Base-by-base conservation (phyloP, 2,888 invertebrate genomes). In the Monoplex corrugatus region DNA sequence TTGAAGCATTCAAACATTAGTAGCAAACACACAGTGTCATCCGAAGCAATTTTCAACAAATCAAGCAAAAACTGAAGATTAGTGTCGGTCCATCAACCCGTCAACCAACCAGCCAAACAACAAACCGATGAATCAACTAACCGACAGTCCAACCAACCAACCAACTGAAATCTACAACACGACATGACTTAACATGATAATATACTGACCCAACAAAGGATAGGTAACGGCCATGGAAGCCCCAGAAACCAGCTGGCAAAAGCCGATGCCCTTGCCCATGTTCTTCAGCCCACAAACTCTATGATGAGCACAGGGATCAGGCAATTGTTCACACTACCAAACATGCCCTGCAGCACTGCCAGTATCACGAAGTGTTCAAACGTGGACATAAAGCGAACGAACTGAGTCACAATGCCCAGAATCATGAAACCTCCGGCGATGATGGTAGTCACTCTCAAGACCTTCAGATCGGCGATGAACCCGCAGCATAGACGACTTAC, bases 211-310 rank as follows among this genome's bases (percentile, higher is more conserved):
- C 28, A 88, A 32, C 38, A 88, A 80, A 13, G 88, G 88, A 35
- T 88, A 85, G 35, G 44, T 8, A 23, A 63, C 75, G 2, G 72
- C 68, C 35, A 75, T n/a, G n/a, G 88, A 68, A 23, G 63, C 84
- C 2, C 88, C 88, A 19, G 45, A 85, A 19, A 32, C 75, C 45
- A 88, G 83, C 45, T 45, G 44, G n/a, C 68, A 44, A 87, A 89
- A 90, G 28, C 90, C 90, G 78, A 89, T 32, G 2, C 86, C 87
- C 44, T 90, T 90, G 75, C 89, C 72, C 38, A 90, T 85, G 68
- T 89, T 89, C 13, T 82, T 44, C 57, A 90, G 75, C 90, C 90
- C 35, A 86, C 85, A 68, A 89, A 40, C 80, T 85, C 85, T 80
- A 89, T 89, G 63, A 86, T 57, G 35, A 86, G 44, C 57, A 89